Evolutionary conservation across 2,888 invertebrate genomes (phyloP).

Genomic region (Agonum fuliginosum): DNA sequence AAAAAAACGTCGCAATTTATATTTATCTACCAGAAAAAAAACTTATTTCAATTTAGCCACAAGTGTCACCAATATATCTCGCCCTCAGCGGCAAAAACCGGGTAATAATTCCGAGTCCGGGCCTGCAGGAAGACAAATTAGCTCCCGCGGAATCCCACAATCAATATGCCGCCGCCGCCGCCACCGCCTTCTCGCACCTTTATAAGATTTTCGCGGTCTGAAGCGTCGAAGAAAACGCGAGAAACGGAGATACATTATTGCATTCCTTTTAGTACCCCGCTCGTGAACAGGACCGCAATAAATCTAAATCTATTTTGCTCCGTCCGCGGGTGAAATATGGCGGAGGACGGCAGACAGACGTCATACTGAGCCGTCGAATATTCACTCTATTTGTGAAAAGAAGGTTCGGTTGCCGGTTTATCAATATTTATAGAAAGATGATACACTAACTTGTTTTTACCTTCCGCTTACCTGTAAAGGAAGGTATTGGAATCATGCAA

Average conservation of each 20-base stretch:
- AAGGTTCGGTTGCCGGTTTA: neutral
- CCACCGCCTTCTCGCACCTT: conserved; percentile 24
- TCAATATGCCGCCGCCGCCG: conserved; percentile 47
- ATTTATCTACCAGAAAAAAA: too few relatives aligned
- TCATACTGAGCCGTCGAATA: neutral
- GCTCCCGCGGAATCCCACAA: conserved; percentile 31
- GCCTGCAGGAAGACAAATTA: conserved; percentile 43
- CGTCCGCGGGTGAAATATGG: conserved; percentile 17
- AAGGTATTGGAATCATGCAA: too few relatives aligned
- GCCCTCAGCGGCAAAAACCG: too few relatives aligned
- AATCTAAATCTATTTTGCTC: conserved; percentile 42
- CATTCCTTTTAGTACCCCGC: neutral
- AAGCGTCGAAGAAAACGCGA: neutral
- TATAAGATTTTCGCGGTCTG: conserved; percentile 25
- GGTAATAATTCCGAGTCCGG: neutral
- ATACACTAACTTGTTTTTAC: neutral
- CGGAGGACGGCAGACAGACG: neutral
- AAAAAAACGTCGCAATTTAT: too few relatives aligned
- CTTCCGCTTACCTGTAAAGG: too few relatives aligned
- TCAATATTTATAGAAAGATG: neutral
- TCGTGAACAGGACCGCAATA: conserved; percentile 5
- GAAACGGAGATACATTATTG: conserved; percentile 25
- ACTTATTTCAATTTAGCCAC: too few relatives aligned
- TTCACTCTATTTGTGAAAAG: neutral
- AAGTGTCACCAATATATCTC: too few relatives aligned